A percentile compares a stretch with the other conserved stretches of the same genome.
These are phyloP conservation scores for Pseudomyrmex pallidus DNA, from an alignment of 1,140 invertebrate species.

Conservation along the genomic window DNA sequence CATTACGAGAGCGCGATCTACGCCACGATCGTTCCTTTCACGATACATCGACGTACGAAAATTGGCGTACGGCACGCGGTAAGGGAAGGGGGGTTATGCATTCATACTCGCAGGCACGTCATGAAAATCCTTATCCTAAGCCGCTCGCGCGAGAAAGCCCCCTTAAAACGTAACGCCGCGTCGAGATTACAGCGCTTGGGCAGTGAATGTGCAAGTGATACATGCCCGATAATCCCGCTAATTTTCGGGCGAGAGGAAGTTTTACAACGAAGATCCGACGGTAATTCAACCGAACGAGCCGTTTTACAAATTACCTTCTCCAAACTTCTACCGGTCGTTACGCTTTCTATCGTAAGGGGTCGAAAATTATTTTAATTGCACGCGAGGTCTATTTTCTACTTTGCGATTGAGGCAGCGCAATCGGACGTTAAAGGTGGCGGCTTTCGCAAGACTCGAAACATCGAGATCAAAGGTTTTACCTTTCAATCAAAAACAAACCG, in stretches of 20 bases:
- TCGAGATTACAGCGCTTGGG: constrained; percentile 34
- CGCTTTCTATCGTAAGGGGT: constrained; percentile 40
- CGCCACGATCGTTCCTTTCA: constrained; percentile 62
- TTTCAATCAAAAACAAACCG: constrained; percentile 1
- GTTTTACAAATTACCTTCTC: constrained; percentile 54
- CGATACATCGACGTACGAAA: constrained; percentile 67
- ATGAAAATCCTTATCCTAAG: background rate
- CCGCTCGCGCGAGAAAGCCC: background rate
- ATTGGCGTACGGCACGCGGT: constrained; percentile 52
- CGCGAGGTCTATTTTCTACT: constrained; percentile 34
- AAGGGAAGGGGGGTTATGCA: constrained; percentile 27
- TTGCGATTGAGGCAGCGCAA: background rate
- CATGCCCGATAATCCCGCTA: constrained; percentile 36
- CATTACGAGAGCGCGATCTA: constrained; percentile 60
- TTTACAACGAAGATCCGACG: constrained; percentile 35
- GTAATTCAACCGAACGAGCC: constrained; percentile 47
- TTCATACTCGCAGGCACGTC: constrained; percentile 28
- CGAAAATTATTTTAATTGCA: constrained; percentile 53
- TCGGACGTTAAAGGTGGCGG: background rate
- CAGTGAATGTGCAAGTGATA: constrained; percentile 49
- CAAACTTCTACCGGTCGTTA: constrained; percentile 39
- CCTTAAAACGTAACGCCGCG: background rate
- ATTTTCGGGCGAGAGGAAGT: constrained; percentile 48
- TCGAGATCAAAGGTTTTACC: constrained; percentile 6
- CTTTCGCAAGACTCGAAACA: background rate